Evolutionary conservation across 2,113 vertebrate genomes (phyloP), one percentile per base, ranked within the genome.

Genomic region (Glaucomys volans): DNA sequence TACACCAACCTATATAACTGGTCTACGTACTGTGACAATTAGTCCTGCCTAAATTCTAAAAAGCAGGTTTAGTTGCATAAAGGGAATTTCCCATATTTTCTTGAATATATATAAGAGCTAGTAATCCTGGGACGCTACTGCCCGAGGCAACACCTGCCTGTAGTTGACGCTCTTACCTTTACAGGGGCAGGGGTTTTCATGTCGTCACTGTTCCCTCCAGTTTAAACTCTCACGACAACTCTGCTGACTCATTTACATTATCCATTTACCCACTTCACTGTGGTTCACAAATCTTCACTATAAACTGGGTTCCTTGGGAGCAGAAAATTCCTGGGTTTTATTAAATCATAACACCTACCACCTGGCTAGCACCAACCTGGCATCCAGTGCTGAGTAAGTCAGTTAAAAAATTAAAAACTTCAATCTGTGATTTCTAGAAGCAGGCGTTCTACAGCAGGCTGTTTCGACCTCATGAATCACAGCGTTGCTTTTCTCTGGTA

Each of bases 231-330:
- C 82, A 17, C 2, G 90, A 7, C n/a, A 88, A 64, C 17, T 88
- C 67, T 62, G 17, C 2, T 24, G 17, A 50, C 64, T 90, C 30
- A 72, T 82, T 94, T 30, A 81, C 18, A 91, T 83, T 83, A 87
- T 47, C 75, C 37, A 77, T 30, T 71, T 24, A 82, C 30, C 28
- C 30, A 1, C 30, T 72, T 35, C 22, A 88, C 59, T 76, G 44
- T 44, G 64, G 44, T 88, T 94, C 87, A 59, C 54, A 88, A 59
- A 94, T n/a, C 24, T 84, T 22, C 79, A 91, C 22, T 40, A 69
- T 18, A 90, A 62, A 50, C 47, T 47, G 79, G 75, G 59, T 87
- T 94, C 59, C 52, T 40, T 92, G 32, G 42, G 24, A 86, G n/a
- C 8, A 42, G 81, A 95, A 24, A 86, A 75, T 52, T 79, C 35